Evolutionary conservation across 1,140 invertebrate species (phyloP).

Genomic region (Diachasmimorpha longicaudata): DNA sequence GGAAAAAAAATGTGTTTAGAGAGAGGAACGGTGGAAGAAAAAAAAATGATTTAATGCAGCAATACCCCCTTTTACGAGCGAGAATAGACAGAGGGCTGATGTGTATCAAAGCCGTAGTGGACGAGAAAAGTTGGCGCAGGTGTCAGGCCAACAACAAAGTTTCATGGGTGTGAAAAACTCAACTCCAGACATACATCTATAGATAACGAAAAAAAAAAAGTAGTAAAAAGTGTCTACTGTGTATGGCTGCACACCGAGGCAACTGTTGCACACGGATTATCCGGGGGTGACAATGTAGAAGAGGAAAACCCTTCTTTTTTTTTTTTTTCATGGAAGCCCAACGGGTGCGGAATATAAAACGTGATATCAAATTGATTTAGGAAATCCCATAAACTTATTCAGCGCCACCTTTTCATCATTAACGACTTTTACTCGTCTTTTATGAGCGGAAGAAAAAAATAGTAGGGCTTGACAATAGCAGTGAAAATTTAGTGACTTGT

Average conservation of each 20-base stretch:
- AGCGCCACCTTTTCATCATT: constrained; percentile 13
- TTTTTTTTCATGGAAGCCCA: neutral
- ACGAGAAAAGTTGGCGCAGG: constrained; percentile 1
- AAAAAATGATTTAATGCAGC: neutral
- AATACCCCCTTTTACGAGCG: neutral
- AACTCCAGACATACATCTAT: neutral
- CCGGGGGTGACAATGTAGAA: neutral
- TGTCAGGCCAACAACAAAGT: neutral
- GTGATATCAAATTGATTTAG: constrained; percentile 20
- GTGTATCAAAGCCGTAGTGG: neutral
- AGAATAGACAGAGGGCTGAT: neutral
- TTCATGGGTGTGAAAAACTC: constrained; percentile 1
- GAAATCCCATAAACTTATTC: constrained; percentile 10
- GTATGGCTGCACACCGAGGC: neutral
- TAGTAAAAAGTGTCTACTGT: neutral
- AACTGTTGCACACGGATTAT: constrained; percentile 8
- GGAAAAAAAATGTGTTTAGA: neutral
- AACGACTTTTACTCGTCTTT: constrained; percentile 10
- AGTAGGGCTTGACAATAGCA: neutral
- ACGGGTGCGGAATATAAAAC: constrained; percentile 2
- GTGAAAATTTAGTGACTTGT: neutral
- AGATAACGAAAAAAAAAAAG: neutral
- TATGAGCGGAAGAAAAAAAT: neutral
- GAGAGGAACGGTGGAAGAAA: neutral
- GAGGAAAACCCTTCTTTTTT: neutral